These are phyloP conservation scores for Gallinago paraguaiae DNA, from an alignment of 2,113 vertebrate species.

Conservation along the genomic window DNA sequence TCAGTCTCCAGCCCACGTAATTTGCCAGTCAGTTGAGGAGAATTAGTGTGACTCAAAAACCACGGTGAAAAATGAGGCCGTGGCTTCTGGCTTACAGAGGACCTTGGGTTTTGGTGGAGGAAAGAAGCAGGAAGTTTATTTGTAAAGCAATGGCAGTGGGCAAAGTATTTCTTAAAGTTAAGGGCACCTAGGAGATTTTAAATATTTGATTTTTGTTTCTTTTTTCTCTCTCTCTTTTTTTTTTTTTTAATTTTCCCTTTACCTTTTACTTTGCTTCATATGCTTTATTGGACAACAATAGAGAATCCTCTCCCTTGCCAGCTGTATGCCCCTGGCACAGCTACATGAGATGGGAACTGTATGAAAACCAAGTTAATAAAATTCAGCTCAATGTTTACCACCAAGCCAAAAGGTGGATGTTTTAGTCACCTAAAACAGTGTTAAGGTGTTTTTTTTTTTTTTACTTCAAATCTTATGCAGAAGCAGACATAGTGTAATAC, in stretches of 20 bases:
- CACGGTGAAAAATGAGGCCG: not conserved
- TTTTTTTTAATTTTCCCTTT: not conserved
- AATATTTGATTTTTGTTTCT: not conserved
- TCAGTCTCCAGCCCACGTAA: not conserved
- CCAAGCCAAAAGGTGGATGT: not conserved
- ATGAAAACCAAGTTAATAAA: constrained; percentile 25
- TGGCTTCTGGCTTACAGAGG: not conserved
- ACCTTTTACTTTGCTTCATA: not conserved
- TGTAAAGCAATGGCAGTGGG: constrained; percentile 10
- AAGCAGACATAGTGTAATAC: not conserved
- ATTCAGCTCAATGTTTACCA: not conserved
- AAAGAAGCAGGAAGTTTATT: constrained; percentile 8
- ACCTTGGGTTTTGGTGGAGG: not conserved
- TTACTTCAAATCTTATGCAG: not conserved
- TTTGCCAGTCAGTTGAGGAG: constrained; percentile 40
- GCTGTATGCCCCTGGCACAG: not conserved
- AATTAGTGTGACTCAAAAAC: constrained; percentile 28
- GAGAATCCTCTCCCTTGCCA: not conserved
- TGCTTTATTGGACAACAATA: not conserved
- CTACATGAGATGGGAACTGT: not conserved
- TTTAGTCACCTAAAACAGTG: not conserved
- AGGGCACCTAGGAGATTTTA: not conserved
- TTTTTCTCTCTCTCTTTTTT: not conserved
- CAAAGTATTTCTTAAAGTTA: not conserved
- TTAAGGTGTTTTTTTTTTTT: not conserved